Evolutionary conservation across 2,797 vertebrate species (phyloP).

Genomic region (Petrocephalus sullivani): DNA sequence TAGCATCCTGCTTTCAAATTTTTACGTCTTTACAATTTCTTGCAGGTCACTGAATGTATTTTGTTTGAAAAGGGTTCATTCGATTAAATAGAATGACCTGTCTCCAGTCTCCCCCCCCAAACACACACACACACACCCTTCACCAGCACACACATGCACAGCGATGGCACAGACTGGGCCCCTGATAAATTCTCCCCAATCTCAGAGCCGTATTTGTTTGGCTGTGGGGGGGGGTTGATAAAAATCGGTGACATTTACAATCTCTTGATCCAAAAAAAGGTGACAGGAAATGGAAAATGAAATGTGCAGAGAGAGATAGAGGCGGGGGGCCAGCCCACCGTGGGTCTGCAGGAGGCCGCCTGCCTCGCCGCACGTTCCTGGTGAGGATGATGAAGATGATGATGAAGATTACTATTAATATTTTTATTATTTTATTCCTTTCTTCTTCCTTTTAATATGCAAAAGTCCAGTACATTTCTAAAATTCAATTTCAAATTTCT

Average conservation of each 20-base stretch:
- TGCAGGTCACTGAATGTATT: background rate
- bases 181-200: background rate
- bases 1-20: background rate
- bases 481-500: background rate
- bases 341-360: background rate
- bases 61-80: background rate
- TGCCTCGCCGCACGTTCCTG: slow-evolving; percentile 7
- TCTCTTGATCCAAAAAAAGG: slow-evolving; percentile 43
- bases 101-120: background rate
- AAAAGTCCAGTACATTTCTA: background rate
- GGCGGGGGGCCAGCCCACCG: background rate
- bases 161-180: too few species aligned
- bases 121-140: background rate
- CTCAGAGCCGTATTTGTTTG: slow-evolving; percentile 33
- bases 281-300: slow-evolving; percentile 43
- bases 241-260: slow-evolving; percentile 60
- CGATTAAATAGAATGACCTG: background rate
- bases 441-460: background rate
- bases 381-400: background rate
- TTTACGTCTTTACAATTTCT: background rate
- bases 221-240: slow-evolving; percentile 45
- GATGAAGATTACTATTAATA: background rate
- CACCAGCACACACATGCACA: background rate
- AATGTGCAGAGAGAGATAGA: slow-evolving; percentile 23
- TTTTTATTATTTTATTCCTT: background rate